Evolutionary conservation across 1,140 invertebrate species (phyloP).

Genomic region (Trichonephila clavipes): DNA sequence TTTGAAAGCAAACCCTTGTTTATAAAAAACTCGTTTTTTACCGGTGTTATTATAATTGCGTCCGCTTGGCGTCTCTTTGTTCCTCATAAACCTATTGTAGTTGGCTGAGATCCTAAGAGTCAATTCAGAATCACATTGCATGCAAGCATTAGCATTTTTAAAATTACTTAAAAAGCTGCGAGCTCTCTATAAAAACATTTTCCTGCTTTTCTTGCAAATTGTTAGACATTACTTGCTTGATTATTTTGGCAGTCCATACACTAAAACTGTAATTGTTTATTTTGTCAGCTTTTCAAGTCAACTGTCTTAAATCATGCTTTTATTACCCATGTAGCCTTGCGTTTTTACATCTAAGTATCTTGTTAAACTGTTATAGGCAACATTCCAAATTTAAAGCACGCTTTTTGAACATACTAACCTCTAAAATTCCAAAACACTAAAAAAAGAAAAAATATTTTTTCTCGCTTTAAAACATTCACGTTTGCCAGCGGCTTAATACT

Average conservation of each 20-base stretch:
- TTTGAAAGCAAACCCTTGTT: too few relatives aligned
- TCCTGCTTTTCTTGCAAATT: background rate
- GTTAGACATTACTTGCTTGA: background rate
- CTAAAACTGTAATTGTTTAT: background rate
- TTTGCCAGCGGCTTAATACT: background rate
- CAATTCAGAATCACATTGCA: background rate
- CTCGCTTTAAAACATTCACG: background rate
- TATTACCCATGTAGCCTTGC: background rate
- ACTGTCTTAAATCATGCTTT: slow-evolving; percentile 28
- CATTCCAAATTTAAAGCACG: slow-evolving; percentile 24
- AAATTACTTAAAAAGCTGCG: background rate
- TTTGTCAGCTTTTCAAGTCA: slow-evolving; percentile 28
- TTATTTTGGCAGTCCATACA: background rate
- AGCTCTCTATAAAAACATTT: background rate
- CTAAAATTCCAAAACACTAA: background rate
- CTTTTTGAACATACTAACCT: background rate
- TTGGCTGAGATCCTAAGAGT: background rate
- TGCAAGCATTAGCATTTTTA: background rate
- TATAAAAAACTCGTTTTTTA: too few relatives aligned
- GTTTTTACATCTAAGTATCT: slow-evolving; percentile 47
- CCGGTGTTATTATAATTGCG: too few relatives aligned
- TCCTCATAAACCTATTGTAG: background rate
- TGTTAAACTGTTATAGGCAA: slow-evolving; percentile 32
- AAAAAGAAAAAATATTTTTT: background rate
- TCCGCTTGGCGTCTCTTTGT: background rate